Evolutionary conservation across 2,888 invertebrate species (phyloP).

Genomic region (Protonemura montana): DNA sequence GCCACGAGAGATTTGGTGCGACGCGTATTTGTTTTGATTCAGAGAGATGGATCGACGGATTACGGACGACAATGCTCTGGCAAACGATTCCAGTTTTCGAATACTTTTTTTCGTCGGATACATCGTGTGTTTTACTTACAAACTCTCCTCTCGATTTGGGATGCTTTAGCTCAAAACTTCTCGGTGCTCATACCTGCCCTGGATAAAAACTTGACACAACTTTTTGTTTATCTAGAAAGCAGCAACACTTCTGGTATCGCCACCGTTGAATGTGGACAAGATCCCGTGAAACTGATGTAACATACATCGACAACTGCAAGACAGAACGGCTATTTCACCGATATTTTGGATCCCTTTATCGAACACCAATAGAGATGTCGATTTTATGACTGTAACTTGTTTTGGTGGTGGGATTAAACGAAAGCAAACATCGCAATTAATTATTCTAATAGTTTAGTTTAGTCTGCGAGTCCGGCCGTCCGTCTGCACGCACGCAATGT

Average conservation of each 20-base stretch:
- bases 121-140: not conserved
- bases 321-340: too few species aligned
- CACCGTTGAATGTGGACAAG: not conserved
- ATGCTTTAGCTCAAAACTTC: not conserved
- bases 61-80: not conserved
- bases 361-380: not conserved
- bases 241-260: not conserved
- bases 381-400: not conserved
- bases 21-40: not conserved
- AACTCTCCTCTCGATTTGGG: not conserved
- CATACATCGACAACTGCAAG: not conserved
- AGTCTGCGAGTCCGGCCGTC: not conserved
- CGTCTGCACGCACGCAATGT: not conserved
- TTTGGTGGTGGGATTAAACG: not conserved
- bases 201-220: not conserved
- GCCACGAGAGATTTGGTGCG: not conserved
- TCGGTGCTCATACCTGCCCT: not conserved
- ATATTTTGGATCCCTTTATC: not conserved
- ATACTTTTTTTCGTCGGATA: not conserved
- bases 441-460: not conserved
- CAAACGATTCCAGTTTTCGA: not conserved
- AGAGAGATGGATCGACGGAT: not conserved
- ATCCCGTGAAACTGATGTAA: not conserved
- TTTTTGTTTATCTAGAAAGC: not conserved
- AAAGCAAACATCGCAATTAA: constrained; percentile 12